These are phyloP conservation scores for Automeris io DNA, from an alignment of 2,888 invertebrate species.

Conservation along the genomic window DNA sequence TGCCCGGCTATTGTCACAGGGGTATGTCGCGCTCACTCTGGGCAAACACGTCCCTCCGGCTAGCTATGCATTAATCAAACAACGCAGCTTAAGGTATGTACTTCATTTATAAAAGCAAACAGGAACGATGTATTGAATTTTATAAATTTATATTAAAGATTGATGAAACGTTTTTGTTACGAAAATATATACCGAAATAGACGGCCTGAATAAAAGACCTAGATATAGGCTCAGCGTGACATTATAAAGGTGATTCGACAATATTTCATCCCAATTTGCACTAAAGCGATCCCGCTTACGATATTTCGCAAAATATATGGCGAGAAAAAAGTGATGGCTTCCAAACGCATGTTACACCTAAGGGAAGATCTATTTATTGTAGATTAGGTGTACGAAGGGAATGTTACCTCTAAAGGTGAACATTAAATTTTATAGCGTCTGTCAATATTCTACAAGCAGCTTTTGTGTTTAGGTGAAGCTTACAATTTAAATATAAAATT, in stretches of 20 bases:
- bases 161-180: conserved; percentile 6
- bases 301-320: conserved; percentile 30
- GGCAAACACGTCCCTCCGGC: no score
- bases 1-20: no score
- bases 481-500: no score
- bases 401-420: background rate
- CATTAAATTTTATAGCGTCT: background rate
- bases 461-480: background rate
- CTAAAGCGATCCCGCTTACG: conserved; percentile 29
- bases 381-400: background rate
- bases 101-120: no score
- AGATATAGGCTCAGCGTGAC: conserved; percentile 6
- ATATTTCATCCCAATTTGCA: conserved; percentile 32
- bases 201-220: background rate
- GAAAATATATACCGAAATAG: conserved; percentile 5
- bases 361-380: conserved; percentile 1
- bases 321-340: conserved; percentile 34
- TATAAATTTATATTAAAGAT: no score
- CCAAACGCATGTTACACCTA: conserved; percentile 23
- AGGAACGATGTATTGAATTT: no score
- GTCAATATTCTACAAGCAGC: background rate
- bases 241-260: conserved; percentile 17
- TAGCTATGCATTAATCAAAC: no score
- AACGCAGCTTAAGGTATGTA: no score
- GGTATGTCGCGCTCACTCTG: no score